Percentiles rank a stretch among this genome's conserved stretches.
Evolutionary conservation across 2,797 vertebrate genomes (phyloP).

Genomic region (Crenuchus spilurus): DNA sequence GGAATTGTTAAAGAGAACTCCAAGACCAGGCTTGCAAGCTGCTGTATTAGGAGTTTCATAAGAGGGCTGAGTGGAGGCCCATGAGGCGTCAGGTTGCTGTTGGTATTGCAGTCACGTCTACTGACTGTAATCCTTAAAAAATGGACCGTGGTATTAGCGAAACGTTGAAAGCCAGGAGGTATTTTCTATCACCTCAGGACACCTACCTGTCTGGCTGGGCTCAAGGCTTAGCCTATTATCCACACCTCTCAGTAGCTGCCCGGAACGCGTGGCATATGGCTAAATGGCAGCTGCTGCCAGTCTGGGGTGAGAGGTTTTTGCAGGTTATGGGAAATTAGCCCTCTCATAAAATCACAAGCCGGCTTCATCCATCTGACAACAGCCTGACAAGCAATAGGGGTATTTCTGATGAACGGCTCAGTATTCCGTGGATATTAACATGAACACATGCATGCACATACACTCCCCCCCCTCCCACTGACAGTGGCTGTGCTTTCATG

Average conservation of each 20-base stretch:
- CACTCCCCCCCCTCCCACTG: neutral
- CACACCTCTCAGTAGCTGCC: conserved; percentile 40
- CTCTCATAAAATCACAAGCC: conserved; percentile 63
- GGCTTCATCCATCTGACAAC: conserved; percentile 73
- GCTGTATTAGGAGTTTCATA: conserved; percentile 4
- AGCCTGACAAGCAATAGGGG: conserved; percentile 61
- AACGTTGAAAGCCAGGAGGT: conserved; percentile 55
- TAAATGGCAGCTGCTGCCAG: conserved; percentile 57
- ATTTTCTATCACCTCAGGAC: conserved; percentile 55
- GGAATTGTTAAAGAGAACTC: too few species aligned
- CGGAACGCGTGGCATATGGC: conserved; percentile 22
- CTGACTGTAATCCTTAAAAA: conserved; percentile 64
- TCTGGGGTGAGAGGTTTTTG: conserved; percentile 59
- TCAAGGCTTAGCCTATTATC: conserved; percentile 52
- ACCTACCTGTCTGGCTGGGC: conserved; percentile 47
- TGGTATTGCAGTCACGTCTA: conserved; percentile 61
- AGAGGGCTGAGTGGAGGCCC: conserved; percentile 29
- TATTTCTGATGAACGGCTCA: conserved; percentile 37
- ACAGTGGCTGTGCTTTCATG: conserved; percentile 63
- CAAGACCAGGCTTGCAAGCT: neutral
- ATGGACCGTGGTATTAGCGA: conserved; percentile 61
- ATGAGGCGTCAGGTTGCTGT: conserved; percentile 28
- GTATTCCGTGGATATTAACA: conserved; percentile 59
- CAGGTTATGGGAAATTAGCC: conserved; percentile 72
- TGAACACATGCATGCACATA: conserved; percentile 35